Percentiles rank a stretch among this genome's conserved stretches.
Conservation (phyloP, 2,888 invertebrate genomes). For the Therioaphis trifolii region DNA sequence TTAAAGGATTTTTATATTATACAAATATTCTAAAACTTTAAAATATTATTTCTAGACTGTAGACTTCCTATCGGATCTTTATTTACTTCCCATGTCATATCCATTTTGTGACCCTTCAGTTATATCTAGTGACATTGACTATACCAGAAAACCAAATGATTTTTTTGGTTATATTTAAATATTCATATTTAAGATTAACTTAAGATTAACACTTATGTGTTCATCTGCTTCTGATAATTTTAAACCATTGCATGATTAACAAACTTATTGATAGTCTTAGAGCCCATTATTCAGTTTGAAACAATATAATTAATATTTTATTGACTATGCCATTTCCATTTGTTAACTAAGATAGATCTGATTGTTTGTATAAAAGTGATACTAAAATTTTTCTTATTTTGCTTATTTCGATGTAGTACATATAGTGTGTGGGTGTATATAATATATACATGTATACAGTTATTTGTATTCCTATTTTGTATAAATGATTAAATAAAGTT, state of each 20-base stretch:
- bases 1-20: neutral
- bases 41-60: constrained; percentile 58
- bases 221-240: neutral
- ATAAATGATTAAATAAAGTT: neutral
- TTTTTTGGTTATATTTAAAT: constrained; percentile 58
- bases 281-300: neutral
- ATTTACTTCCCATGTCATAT: constrained; percentile 63
- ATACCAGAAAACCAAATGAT: constrained; percentile 54
- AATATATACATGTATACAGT: no score
- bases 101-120: constrained; percentile 74
- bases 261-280: no score
- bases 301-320: constrained; percentile 1
- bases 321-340: neutral
- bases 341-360: neutral
- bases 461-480: neutral
- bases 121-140: constrained; percentile 69
- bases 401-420: neutral
- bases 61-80: constrained; percentile 63
- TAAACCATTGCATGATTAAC: constrained; percentile 45
- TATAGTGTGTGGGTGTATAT: no score
- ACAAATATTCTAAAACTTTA: neutral
- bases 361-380: neutral
- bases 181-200: neutral
- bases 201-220: constrained; percentile 1
- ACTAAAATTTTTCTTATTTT: neutral